phyloP scores from a whole-genome alignment of 1,140 invertebrate species.

The Heliconius congener region DNA sequence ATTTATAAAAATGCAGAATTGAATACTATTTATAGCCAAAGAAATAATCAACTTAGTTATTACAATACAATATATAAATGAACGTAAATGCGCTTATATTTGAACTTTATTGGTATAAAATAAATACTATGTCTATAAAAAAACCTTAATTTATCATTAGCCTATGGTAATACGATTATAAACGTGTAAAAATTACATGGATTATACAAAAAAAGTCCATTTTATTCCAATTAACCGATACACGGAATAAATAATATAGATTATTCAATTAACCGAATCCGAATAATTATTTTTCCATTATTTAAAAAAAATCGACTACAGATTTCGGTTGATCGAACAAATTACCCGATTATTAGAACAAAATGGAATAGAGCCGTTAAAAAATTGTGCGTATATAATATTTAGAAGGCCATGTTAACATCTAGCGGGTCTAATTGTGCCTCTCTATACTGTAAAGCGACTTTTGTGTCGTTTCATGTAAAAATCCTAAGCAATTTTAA shows the following conservation, averaged over 20 bases:
- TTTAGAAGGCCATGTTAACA: constrained; percentile 33
- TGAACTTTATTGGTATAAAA: constrained; percentile 34
- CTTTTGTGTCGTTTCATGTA: constrained; percentile 44
- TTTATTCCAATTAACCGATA: not conserved
- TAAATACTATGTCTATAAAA: constrained; percentile 37
- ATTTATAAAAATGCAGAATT: constrained; percentile 17
- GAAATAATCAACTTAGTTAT: not conserved
- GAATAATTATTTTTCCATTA: not conserved
- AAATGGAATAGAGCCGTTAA: constrained; percentile 12
- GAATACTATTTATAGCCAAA: constrained; percentile 3
- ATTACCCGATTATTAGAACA: not conserved
- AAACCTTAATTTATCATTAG: constrained; percentile 26
- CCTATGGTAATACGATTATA: constrained; percentile 45
- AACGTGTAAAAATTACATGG: constrained; percentile 54
- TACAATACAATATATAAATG: constrained; percentile 32
- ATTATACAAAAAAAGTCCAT: constrained; percentile 38
- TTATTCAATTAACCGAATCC: not conserved
- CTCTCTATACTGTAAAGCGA: constrained; percentile 17
- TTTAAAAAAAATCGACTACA: not conserved
- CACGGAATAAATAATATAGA: not conserved
- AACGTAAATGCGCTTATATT: constrained; percentile 31
- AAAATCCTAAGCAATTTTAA: not conserved
- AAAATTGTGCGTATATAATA: constrained; percentile 50
- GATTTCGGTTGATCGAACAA: not conserved
- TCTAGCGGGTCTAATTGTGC: constrained; percentile 13